A percentile compares a stretch with the other conserved stretches of the same genome.
These are phyloP conservation scores for Nemapogon koenigi DNA, from an alignment of 2,888 invertebrate genomes.

Conservation along the genomic window DNA sequence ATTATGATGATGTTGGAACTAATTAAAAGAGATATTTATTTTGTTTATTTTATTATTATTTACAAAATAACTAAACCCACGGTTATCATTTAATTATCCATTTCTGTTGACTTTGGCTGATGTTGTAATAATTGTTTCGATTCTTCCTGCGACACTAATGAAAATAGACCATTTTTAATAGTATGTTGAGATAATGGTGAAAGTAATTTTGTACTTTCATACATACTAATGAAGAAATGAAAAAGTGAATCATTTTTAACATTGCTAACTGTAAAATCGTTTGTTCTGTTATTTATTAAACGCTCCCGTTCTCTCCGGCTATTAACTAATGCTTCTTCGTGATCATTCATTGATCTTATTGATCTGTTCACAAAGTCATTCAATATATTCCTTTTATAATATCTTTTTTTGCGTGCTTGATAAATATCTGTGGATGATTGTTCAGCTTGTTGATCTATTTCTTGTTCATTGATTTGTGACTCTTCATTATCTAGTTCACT, in stretches of 20 bases:
- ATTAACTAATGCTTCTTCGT: conserved; percentile 9
- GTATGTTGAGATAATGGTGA: conserved; percentile 14
- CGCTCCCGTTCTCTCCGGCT: conserved; percentile 13
- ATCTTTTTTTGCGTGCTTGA: conserved; percentile 13
- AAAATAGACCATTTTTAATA: conserved; percentile 14
- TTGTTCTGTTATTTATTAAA: conserved; percentile 10
- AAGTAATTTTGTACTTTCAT: conserved; percentile 15
- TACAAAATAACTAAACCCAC: too few relatives aligned
- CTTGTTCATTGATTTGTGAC: conserved; percentile 8
- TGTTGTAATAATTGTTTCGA: conserved; percentile 12
- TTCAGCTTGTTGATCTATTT: conserved; percentile 9
- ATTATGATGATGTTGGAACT: too few relatives aligned
- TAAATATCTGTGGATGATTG: conserved; percentile 10
- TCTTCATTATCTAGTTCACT: conserved; percentile 11
- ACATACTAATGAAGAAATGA: conserved; percentile 15
- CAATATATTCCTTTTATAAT: conserved; percentile 9
- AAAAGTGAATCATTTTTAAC: conserved; percentile 16
- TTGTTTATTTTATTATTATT: too few relatives aligned
- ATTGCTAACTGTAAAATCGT: conserved; percentile 14
- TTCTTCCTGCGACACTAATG: conserved; percentile 15
- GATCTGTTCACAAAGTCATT: conserved; percentile 12
- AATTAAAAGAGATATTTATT: too few relatives aligned
- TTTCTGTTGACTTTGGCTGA: too few relatives aligned
- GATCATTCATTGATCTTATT: too few relatives aligned
- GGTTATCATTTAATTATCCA: too few relatives aligned